These are phyloP conservation scores for Malurus splendens DNA, from an alignment of 2,797 vertebrate genomes.

Conservation along the genomic window DNA sequence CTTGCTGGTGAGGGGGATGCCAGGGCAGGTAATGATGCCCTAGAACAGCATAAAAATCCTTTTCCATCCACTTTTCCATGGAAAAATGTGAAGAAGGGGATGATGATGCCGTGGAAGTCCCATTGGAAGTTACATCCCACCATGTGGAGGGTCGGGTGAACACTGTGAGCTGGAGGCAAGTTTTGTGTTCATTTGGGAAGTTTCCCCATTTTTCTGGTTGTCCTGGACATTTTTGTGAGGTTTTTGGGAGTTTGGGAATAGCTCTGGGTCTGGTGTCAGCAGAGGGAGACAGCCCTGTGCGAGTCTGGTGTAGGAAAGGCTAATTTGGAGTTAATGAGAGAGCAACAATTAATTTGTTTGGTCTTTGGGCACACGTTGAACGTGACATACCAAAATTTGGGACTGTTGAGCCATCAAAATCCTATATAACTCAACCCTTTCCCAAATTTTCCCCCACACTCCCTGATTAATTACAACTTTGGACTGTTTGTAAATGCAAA, in stretches of 20 bases:
- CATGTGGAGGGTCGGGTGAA: accelerated
- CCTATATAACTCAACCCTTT: accelerated
- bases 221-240: background rate
- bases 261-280: background rate
- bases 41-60: background rate
- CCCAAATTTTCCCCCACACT: background rate
- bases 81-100: too few relatives aligned
- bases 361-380: accelerated
- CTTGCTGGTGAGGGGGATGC: background rate
- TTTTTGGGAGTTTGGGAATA: background rate
- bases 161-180: accelerated
- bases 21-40: background rate
- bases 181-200: background rate
- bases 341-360: background rate
- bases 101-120: accelerated
- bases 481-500: background rate
- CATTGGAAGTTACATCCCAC: background rate
- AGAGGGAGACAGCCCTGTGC: background rate
- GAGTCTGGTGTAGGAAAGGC: background rate
- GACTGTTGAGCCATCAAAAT: background rate
- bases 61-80: background rate
- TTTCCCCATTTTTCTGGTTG: accelerated
- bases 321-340: background rate
- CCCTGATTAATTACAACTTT: background rate
- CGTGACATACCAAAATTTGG: accelerated